Conservation (phyloP, 2,113 vertebrate genomes). For the Microcebus jonahi region DNA sequence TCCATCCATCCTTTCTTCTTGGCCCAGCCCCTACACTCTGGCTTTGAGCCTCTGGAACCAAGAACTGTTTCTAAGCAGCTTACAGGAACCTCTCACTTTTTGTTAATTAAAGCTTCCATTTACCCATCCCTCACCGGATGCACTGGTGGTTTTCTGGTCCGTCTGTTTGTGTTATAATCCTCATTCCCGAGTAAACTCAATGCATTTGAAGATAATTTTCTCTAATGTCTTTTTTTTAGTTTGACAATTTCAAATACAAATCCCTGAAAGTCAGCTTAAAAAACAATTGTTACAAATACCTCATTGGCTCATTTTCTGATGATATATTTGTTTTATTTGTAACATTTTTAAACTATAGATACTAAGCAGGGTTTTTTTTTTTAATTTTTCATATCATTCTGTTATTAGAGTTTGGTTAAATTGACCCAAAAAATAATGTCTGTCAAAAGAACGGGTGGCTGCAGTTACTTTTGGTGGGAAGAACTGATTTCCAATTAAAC, state of each 20-base stretch:
- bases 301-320: background rate
- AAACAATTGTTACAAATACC: background rate
- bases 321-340: background rate
- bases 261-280: conserved; percentile 6
- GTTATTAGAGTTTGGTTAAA: background rate
- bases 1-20: too few species aligned
- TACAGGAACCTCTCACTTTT: background rate
- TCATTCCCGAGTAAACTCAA: background rate
- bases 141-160: background rate
- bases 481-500: background rate
- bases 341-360: background rate
- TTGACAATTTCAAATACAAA: background rate
- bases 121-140: background rate
- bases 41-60: background rate
- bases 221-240: background rate
- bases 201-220: background rate
- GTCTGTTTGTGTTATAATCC: background rate
- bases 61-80: background rate
- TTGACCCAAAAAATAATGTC: background rate
- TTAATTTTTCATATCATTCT: background rate
- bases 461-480: background rate
- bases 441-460: background rate
- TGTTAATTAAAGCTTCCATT: background rate
- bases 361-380: background rate
- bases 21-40: background rate